Evolutionary conservation across 2,113 vertebrate genomes (phyloP).

Genomic region (Melanotaenia duboulayi): DNA sequence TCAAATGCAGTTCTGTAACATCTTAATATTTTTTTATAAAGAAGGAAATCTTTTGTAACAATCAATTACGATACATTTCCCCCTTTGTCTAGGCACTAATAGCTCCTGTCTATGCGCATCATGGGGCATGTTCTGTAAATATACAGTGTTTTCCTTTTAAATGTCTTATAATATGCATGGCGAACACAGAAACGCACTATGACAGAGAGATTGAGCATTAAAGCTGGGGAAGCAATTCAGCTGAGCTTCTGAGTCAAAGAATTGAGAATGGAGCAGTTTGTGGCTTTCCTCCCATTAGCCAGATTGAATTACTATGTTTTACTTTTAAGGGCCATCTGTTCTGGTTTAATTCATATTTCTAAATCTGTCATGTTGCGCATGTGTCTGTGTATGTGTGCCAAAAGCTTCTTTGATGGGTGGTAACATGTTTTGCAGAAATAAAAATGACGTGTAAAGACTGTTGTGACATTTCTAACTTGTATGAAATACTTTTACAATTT

Average conservation of each 20-base stretch:
- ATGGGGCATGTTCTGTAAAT: constrained; percentile 77
- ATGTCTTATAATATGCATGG: constrained; percentile 83
- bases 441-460: constrained; percentile 65
- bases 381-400: constrained; percentile 46
- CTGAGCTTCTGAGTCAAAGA: constrained; percentile 71
- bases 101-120: constrained; percentile 70
- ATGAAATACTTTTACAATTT: constrained; percentile 45
- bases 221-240: constrained; percentile 78
- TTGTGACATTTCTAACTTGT: constrained; percentile 59
- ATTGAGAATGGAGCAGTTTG: constrained; percentile 82
- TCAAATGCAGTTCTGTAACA: constrained; percentile 76
- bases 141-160: constrained; percentile 83
- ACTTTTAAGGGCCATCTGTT: constrained; percentile 84
- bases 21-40: constrained; percentile 69
- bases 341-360: constrained; percentile 81
- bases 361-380: constrained; percentile 70
- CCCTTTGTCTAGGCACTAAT: constrained; percentile 77
- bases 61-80: constrained; percentile 83
- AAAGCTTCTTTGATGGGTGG: constrained; percentile 61
- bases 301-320: constrained; percentile 83
- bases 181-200: constrained; percentile 80
- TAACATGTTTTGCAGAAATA: constrained; percentile 60
- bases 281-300: constrained; percentile 82
- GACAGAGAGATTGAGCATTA: constrained; percentile 75
- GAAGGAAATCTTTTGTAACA: constrained; percentile 83